Evolutionary conservation across 2,888 invertebrate genomes (phyloP).

Genomic region (Podotricha telesiphe): DNA sequence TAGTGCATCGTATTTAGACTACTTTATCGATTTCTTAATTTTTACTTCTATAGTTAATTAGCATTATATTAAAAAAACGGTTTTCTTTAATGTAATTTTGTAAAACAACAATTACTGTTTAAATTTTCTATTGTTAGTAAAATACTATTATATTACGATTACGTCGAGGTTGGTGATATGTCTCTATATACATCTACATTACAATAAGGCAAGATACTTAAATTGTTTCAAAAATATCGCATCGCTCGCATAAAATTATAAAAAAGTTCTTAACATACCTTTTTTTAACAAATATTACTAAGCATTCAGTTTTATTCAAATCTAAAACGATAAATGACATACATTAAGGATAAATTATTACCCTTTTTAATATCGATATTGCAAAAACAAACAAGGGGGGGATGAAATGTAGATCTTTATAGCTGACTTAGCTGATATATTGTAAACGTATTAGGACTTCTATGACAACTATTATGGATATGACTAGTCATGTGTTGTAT

Average conservation of each 20-base stretch:
- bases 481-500: too few species aligned
- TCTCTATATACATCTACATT: too few species aligned
- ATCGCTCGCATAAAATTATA: too few species aligned
- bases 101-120: neutral
- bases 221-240: too few species aligned
- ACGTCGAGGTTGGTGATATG: too few species aligned
- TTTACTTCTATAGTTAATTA: conserved; percentile 17
- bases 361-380: neutral
- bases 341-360: neutral
- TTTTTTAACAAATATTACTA: neutral
- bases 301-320: neutral
- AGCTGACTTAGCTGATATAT: neutral
- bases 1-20: conserved; percentile 13
- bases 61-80: neutral
- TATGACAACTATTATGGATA: neutral
- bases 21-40: conserved; percentile 24
- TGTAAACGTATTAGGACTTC: neutral
- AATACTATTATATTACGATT: too few species aligned
- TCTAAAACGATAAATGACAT: neutral
- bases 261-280: too few species aligned
- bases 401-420: conserved; percentile 1
- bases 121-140: neutral
- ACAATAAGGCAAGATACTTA: too few species aligned
- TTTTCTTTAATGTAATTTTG: neutral
- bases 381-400: conserved; percentile 10